Evolutionary conservation across 2,888 invertebrate species (phyloP).

Genomic region (Pristionchus entomophagus): DNA sequence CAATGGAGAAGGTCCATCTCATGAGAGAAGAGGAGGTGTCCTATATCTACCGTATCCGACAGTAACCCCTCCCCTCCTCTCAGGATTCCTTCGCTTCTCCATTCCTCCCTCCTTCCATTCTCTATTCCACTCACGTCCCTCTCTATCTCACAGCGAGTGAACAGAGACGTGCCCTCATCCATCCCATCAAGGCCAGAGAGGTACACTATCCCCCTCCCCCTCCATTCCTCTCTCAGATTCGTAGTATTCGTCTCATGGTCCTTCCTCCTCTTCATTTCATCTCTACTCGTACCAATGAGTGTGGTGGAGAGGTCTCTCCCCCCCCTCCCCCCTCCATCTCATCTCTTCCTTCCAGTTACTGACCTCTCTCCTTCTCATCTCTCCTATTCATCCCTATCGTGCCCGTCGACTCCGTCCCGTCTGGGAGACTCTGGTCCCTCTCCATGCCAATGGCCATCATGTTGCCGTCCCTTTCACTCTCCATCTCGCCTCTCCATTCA

Average conservation of each 20-base stretch:
- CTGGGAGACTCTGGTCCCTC: conserved; percentile 49
- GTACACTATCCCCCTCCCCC: neutral
- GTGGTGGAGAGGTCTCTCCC: conserved; percentile 2
- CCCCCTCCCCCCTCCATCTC: neutral
- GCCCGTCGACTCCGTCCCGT: conserved; percentile 48
- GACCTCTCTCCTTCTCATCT: conserved; percentile 39
- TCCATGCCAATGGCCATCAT: conserved; percentile 49
- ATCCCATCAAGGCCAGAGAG: conserved; percentile 39
- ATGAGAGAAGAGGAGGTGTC: neutral
- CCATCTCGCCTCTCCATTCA: conserved; percentile 41
- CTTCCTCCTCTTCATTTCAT: conserved; percentile 44
- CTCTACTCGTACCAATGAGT: conserved; percentile 15
- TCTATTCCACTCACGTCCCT: neutral
- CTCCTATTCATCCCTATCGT: conserved; percentile 46
- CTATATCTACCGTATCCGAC: neutral
- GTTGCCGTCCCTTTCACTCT: conserved; percentile 53
- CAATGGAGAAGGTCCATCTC: conserved; percentile 7
- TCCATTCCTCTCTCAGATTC: neutral
- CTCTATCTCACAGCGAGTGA: conserved; percentile 12
- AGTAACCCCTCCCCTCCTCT: neutral
- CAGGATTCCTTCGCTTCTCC: conserved; percentile 15
- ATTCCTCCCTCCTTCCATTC: neutral
- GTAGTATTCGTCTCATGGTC: conserved; percentile 42
- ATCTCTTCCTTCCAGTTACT: neutral
- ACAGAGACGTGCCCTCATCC: conserved; percentile 23